A percentile compares a stretch with the other conserved stretches of the same genome.
phyloP scores from a whole-genome alignment of 2,888 invertebrate species.

The Pollenia labialis region DNA sequence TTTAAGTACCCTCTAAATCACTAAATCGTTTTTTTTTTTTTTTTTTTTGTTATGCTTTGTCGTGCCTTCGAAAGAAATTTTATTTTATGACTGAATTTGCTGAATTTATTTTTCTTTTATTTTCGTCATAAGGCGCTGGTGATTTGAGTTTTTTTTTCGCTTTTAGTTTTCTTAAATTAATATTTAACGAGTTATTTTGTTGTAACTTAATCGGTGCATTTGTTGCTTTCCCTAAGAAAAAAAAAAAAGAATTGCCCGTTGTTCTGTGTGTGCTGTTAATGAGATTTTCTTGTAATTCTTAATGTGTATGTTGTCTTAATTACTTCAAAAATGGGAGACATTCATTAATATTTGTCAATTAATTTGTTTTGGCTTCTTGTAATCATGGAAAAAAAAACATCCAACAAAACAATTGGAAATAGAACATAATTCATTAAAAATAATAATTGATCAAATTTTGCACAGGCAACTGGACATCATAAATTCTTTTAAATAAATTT shows the following conservation, averaged over 20 bases:
- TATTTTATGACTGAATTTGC: slow-evolving; percentile 21
- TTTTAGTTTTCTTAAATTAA: slow-evolving; percentile 49
- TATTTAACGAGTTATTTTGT: slow-evolving; percentile 62
- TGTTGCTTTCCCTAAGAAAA: slow-evolving; percentile 14
- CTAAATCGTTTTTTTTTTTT: slow-evolving; percentile 11
- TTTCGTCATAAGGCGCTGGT: slow-evolving; percentile 20
- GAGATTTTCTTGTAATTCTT: neutral
- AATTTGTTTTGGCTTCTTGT: slow-evolving; percentile 29
- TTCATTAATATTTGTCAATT: slow-evolving; percentile 45
- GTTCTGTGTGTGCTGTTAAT: slow-evolving; percentile 1
- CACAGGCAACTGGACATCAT: neutral
- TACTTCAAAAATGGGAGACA: slow-evolving; percentile 2
- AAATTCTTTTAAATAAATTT: neutral
- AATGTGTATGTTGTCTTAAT: slow-evolving; percentile 51
- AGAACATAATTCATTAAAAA: no score
- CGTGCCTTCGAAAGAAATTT: slow-evolving; percentile 9
- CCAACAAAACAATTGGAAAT: no score
- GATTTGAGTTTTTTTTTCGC: neutral
- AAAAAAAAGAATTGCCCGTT: neutral
- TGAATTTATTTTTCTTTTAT: neutral
- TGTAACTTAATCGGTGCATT: slow-evolving; percentile 61
- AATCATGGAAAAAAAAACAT: no score
- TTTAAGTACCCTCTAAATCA: slow-evolving; percentile 24
- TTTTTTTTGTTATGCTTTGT: neutral
- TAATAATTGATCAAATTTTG: no score